Conservation (phyloP, 2,797 vertebrate species). For the Halcyon chelicuti region DNA sequence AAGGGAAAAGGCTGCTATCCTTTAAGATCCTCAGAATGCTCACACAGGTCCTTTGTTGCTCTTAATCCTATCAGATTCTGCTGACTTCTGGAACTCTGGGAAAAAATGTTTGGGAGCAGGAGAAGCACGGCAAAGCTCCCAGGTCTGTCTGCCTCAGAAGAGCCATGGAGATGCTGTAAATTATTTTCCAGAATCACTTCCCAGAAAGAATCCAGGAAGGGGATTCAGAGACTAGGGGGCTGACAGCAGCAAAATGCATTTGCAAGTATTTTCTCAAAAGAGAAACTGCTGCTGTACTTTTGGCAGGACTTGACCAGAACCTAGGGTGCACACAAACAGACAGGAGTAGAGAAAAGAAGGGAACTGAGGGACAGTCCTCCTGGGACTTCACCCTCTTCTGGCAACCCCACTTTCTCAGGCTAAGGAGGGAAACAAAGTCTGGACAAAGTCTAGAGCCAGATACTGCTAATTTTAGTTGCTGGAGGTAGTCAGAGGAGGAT, state of each 20-base stretch:
- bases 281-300: not conserved
- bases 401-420: not conserved
- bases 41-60: not conserved
- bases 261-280: constrained; percentile 29
- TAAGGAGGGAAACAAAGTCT: not conserved
- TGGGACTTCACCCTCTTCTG: not conserved
- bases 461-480: not conserved
- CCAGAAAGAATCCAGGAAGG: not conserved
- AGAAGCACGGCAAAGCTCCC: not conserved
- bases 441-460: not conserved
- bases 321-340: not conserved
- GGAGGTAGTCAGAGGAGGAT: not conserved
- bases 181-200: constrained; percentile 40
- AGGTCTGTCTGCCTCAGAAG: not conserved
- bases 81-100: not conserved
- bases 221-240: not conserved
- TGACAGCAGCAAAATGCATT: constrained; percentile 36
- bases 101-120: not conserved
- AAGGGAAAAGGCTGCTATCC: not conserved
- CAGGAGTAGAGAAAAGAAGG: not conserved
- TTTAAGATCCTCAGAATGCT: not conserved
- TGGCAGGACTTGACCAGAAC: not conserved
- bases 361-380: not conserved
- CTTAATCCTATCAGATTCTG: not conserved
- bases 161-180: not conserved